Evolutionary conservation across 2,113 vertebrate species (phyloP).

Genomic region (Halcyon malimbica): DNA sequence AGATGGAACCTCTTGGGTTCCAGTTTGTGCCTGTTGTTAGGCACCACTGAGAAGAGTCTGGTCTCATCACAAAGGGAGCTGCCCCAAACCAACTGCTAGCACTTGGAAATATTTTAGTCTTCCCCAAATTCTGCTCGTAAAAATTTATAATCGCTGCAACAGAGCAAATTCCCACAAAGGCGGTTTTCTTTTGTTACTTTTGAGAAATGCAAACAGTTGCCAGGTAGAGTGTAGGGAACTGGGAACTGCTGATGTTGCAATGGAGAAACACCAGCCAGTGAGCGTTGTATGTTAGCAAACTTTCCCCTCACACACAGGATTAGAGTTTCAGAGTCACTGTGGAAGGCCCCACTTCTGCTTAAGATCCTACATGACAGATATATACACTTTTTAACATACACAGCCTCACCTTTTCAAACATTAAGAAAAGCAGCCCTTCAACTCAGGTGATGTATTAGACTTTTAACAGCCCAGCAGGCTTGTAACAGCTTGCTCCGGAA

Average conservation of each 20-base stretch:
- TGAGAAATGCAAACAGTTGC: background rate
- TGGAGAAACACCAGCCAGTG: background rate
- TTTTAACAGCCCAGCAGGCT: background rate
- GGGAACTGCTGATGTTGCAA: background rate
- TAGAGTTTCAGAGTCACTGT: background rate
- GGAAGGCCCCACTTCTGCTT: background rate
- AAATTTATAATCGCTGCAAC: background rate
- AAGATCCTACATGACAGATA: background rate
- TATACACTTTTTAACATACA: background rate
- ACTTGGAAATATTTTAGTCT: background rate
- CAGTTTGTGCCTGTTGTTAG: background rate
- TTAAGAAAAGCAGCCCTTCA: background rate
- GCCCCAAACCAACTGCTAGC: background rate
- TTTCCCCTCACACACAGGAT: accelerated
- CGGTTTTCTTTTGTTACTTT: background rate
- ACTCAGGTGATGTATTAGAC: background rate
- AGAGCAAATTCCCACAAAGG: background rate
- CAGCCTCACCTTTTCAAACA: background rate
- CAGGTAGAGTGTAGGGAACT: background rate
- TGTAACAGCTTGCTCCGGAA: background rate
- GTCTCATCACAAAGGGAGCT: background rate
- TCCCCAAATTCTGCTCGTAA: background rate
- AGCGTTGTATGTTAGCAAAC: background rate
- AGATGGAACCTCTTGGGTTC: background rate
- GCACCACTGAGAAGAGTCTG: background rate